A percentile compares a stretch with the other conserved stretches of the same genome.
These are phyloP conservation scores for Eucriotettix oculatus DNA, from an alignment of 2,888 invertebrate genomes.

Conservation along the genomic window DNA sequence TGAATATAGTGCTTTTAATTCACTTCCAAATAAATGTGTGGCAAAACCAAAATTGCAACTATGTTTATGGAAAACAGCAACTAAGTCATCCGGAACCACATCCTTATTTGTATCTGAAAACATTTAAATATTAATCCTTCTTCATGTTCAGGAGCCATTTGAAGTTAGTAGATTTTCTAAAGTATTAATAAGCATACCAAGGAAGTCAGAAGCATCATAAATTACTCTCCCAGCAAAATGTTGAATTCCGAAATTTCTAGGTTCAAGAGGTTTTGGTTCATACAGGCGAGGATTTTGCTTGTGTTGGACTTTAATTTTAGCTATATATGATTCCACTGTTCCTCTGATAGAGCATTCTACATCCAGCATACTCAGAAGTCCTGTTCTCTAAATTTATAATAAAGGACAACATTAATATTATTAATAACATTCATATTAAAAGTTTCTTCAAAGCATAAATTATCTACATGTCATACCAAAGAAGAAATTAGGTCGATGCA, in stretches of 20 bases:
- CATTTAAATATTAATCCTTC: not conserved
- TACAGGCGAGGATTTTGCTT: slow-evolving; percentile 66
- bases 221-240: slow-evolving; percentile 77
- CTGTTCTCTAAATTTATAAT: slow-evolving; percentile 44
- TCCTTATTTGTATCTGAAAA: slow-evolving; percentile 73
- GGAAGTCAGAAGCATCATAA: slow-evolving; percentile 78
- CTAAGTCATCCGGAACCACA: slow-evolving; percentile 78
- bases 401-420: not conserved
- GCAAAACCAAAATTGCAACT: slow-evolving; percentile 94
- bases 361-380: slow-evolving; percentile 79
- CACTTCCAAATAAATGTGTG: slow-evolving; percentile 85
- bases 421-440: not conserved
- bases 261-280: slow-evolving; percentile 61
- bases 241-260: slow-evolving; percentile 73
- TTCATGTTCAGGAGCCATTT: not conserved
- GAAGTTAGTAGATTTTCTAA: not conserved
- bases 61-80: slow-evolving; percentile 82
- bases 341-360: slow-evolving; percentile 77
- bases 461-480: slow-evolving; percentile 29
- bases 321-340: slow-evolving; percentile 61
- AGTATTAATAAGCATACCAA: slow-evolving; percentile 27
- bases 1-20: slow-evolving; percentile 66
- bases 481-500: slow-evolving; percentile 92
- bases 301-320: slow-evolving; percentile 66
- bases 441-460: not conserved